Evolutionary conservation across 2,113 vertebrate genomes (phyloP), one percentile per base, ranked within the genome.

Genomic region (Stictonetta naevosa): DNA sequence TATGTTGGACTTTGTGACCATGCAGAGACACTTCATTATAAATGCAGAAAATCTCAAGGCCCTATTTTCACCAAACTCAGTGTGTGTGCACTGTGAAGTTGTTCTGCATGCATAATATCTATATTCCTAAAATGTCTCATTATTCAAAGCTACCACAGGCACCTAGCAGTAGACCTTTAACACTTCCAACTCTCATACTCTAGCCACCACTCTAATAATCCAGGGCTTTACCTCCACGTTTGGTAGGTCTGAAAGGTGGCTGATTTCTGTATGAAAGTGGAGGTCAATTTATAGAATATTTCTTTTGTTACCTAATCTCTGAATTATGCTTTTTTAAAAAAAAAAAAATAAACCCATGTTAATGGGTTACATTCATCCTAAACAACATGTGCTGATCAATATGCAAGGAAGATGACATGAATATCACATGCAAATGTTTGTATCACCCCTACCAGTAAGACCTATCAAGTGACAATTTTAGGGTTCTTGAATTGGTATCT

Each of bases 401-500:
- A 67, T 38, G 3, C 7, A 52, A 64, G 21, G 38, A 79, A 5
- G 4, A 17, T 29, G 29, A 68, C 22, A 19, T 12, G 34, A 77
- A 40, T 46, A 34, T 64, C 85, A 91, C 13, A 34, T 13, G 25
- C 40, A 78, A 11, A 76, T 40, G 42, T 94, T 72, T 67, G 56
- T 72, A 42, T 59, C 46, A 62, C 42, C 12, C 44, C 56, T 84
- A 86, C 55, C 34, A 89, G 53, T 25, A 93, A 56, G 21, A 36
- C 38, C 80, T 85, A 55, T 50, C 60, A 69, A 67, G 64, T 50
- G 50, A 90, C 40, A 75, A 28, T 63, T 44, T 80, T 38, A 83
- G 77, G 91, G 90, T 96, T 94, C 92, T 92, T 58, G 52, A 10
- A 11, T 50, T 88, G 56, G 29, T 79, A 89, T 53, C 38, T 88